Base-by-base conservation (phyloP, 1,140 invertebrate genomes). In the Nasonia longicornis region DNA sequence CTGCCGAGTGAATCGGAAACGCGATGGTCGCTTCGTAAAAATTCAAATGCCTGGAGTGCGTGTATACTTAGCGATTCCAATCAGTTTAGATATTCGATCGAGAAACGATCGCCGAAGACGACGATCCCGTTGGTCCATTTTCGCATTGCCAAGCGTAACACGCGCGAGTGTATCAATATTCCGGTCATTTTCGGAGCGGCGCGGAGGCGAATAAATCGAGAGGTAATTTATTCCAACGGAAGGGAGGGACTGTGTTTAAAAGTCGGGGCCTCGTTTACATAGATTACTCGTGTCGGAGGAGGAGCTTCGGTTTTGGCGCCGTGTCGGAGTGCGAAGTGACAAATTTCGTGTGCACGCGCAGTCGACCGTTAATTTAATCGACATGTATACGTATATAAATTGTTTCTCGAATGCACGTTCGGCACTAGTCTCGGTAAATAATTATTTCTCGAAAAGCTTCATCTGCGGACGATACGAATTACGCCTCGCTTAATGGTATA, bases 91-190 rank as follows among this genome's bases (percentile, higher is more conserved):
- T 42, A 42, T 42, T 16, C 3, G 29, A 22, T 42, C 52, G 52
- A n/a, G 52, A 42, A 16, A 67, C n/a, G 45, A 67, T 26, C 16
- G 45, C 1, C 4, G 31, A 26, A 26, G 26, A 35, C 31, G 22
- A 42, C n/a, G 42, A 67, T 67, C 20, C 66, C 42, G 26, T 70
- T 52, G 42, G 16, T 70, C 14, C 6, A 52, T 38, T 69, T 78
- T 70, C 45, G 45, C 42, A 35, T 77, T 42, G 16, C n/a, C 63
- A 31, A 69, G 35, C 20, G 31, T 76, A 76, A 22, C 16, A 69
- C 16, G 48, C 20, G 52, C 31, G 69, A 10, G 6, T 58, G 20
- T 58, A n/a, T 72, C 45, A 79, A 79, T 79, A 79, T 79, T 79
- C 77, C 69, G 16, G 4, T 3, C 67, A 72, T 63, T 79, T 79